Conservation (phyloP, 2,797 vertebrate genomes). For the Pantherophis alleghaniensis region DNA sequence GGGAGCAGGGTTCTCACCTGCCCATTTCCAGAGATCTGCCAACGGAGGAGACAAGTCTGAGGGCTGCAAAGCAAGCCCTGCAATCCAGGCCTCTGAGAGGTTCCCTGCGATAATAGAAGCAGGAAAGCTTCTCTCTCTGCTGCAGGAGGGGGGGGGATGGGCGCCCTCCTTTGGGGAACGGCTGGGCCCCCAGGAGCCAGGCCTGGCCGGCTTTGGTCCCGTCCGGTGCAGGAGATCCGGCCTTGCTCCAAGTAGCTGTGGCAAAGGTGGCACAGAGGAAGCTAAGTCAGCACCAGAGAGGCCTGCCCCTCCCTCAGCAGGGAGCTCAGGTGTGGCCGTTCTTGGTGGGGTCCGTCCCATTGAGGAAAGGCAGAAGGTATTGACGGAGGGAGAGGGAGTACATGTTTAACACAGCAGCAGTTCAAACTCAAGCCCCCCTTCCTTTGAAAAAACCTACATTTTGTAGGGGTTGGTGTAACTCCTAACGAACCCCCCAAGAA, state of each 20-base stretch:
- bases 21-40: not conserved
- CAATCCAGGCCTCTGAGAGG: constrained; percentile 61
- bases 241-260: not conserved
- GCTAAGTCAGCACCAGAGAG: not conserved
- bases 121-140: constrained; percentile 20
- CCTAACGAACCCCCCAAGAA: not conserved
- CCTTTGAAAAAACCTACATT: not conserved
- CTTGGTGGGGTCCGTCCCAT: not conserved
- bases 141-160: constrained; percentile 14
- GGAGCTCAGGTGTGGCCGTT: not conserved
- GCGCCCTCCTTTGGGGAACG: constrained; percentile 29
- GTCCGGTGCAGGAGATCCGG: not conserved
- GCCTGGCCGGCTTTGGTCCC: fast-evolving
- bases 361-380: not conserved
- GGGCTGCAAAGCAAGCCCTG: constrained; percentile 51
- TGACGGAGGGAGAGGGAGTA: not conserved
- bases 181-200: not conserved
- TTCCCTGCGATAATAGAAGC: constrained; percentile 63
- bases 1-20: not conserved
- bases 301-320: not conserved
- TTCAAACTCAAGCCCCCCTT: not conserved
- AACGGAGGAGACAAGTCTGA: not conserved
- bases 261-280: not conserved
- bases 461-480: not conserved
- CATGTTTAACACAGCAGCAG: not conserved